Evolutionary conservation across 2,797 vertebrate species (phyloP).

Genomic region (Sorex maritimensis): DNA sequence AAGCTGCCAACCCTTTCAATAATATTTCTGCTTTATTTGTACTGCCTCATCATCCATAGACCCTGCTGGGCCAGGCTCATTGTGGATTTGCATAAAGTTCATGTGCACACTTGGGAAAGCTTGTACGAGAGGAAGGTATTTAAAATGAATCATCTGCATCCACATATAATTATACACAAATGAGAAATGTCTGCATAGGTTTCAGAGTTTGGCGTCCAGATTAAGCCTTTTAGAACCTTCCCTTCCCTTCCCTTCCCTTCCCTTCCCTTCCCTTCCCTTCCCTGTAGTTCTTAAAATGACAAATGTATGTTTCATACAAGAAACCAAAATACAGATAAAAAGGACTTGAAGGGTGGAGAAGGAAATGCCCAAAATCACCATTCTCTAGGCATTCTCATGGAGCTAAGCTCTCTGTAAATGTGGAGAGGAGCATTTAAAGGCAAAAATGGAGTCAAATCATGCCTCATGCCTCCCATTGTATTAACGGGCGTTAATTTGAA

Average conservation of each 20-base stretch:
- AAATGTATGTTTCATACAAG: too few relatives aligned
- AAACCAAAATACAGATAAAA: too few relatives aligned
- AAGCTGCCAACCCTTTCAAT: not conserved
- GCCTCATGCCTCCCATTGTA: not conserved
- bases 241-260: not conserved
- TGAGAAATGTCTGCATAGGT: not conserved
- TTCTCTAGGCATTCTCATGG: too few relatives aligned
- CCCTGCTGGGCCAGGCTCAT: not conserved
- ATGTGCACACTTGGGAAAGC: slow-evolving; percentile 37
- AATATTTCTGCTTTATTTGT: slow-evolving; percentile 41
- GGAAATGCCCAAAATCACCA: too few relatives aligned
- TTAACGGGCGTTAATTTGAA: slow-evolving; percentile 51
- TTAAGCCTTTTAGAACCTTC: not conserved
- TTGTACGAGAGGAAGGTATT: slow-evolving; percentile 17
- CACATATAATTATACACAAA: slow-evolving; percentile 37
- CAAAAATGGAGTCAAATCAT: too few relatives aligned
- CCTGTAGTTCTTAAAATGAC: not conserved
- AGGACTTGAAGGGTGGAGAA: too few relatives aligned
- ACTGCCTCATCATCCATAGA: not conserved
- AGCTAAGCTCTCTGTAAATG: too few relatives aligned
- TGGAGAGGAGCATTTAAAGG: too few relatives aligned
- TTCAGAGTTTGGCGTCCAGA: not conserved
- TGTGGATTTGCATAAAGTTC: slow-evolving; percentile 65
- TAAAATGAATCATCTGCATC: slow-evolving; percentile 60
- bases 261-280: not conserved